Base-by-base conservation (phyloP, 1,140 invertebrate genomes). In the Drosophila quadrilineata region DNA sequence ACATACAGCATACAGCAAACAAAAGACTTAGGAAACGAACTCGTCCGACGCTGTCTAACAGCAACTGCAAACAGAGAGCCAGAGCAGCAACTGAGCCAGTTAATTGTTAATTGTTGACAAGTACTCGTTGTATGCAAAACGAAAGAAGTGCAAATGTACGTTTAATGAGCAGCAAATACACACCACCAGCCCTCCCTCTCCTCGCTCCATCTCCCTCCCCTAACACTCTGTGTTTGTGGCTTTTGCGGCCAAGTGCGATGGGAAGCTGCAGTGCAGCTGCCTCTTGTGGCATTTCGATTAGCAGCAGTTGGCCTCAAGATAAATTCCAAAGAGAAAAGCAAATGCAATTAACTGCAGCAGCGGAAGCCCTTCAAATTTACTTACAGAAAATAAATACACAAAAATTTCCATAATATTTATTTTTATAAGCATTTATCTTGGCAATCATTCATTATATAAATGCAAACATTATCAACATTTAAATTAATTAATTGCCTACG, bases 41-140 rank as follows among this genome's bases (percentile, higher is more conserved):
- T 53, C 45, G 2, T 22, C 19, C 8, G 33, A 21, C 14, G 9
- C 21, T 43, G 40, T 9, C 14, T 31, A 9, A 6, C 36, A 9
- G 12, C 33, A 4, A 14, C 2, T 10, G 12, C 33, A 14, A 12
- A 3, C 14, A 26, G 17, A 9, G 8, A 28, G 24, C 54, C 49
- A 41, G 50, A 54, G 35, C 59, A 57, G 40, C 45, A 29, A 40
- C 63, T 84, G 76, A 80, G 75, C 77, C 73, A 82, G 76, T 82
- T 82, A 82, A 82, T 80, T 80, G 76, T 80, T 80, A 80, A 62
- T 80, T 80, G 76, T 82, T 82, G 77, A 82, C 76, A 82, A 82
- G 17, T 71, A 43, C 63, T 70, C 38, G 53, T 67, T 58, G 50
- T 54, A 59, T 65, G 62, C 62, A 59, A 65, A 65, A 49, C 45